Evolutionary conservation across 1,140 invertebrate genomes (phyloP).

Genomic region (Pinna nobilis): DNA sequence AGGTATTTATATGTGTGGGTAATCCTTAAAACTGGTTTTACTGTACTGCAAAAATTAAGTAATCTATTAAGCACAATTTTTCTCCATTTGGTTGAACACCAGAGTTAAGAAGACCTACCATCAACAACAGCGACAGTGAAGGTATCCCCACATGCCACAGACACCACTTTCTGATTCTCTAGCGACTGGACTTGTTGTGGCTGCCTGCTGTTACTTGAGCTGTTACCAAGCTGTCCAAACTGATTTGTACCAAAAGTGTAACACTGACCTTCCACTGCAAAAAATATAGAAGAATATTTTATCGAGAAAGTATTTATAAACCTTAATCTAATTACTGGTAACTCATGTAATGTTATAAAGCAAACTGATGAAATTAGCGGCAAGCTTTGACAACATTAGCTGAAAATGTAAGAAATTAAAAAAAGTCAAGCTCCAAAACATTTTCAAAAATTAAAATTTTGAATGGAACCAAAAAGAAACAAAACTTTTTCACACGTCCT

Average conservation of each 20-base stretch:
- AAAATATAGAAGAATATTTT: background rate
- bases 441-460: background rate
- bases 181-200: constrained; percentile 58
- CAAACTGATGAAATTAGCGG: no score
- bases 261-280: constrained; percentile 67
- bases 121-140: constrained; percentile 81
- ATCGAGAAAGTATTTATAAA: no score
- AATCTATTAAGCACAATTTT: no score
- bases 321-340: background rate
- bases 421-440: background rate
- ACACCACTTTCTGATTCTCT: constrained; percentile 51
- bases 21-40: no score
- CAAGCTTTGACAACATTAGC: background rate
- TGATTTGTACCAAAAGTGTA: constrained; percentile 74
- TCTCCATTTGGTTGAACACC: no score
- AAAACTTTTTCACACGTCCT: no score
- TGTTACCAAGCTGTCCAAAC: constrained; percentile 74
- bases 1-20: no score
- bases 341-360: no score
- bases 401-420: background rate
- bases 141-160: constrained; percentile 79
- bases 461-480: no score
- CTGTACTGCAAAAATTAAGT: no score
- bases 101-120: constrained; percentile 53
- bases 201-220: constrained; percentile 47